Conservation (phyloP, 2,113 vertebrate species). For the Plestiodon gilberti region DNA sequence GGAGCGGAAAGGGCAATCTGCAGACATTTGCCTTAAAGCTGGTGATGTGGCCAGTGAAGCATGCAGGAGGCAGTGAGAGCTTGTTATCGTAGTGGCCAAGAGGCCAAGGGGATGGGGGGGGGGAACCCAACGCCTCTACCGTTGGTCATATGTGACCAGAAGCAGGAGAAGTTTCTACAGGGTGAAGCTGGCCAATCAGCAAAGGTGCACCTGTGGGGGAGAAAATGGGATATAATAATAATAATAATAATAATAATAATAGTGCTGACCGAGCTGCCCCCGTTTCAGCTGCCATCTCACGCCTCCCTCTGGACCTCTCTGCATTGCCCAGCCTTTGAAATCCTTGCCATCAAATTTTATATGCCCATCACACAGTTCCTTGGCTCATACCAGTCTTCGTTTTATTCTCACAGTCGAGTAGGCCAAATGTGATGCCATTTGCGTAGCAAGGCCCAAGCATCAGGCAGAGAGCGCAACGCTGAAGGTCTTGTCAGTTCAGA, state of each 20-base stretch:
- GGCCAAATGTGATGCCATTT: slow-evolving; percentile 50
- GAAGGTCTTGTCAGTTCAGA: slow-evolving; percentile 55
- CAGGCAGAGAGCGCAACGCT: not conserved
- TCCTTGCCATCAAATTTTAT: not conserved
- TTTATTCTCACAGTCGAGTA: slow-evolving; percentile 26
- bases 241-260: too few species aligned
- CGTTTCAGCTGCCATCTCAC: not conserved
- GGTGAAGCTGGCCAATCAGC: not conserved
- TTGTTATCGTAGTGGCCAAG: not conserved
- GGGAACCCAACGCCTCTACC: not conserved
- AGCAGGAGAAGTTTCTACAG: not conserved
- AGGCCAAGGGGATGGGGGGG: not conserved
- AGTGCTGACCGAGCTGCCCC: not conserved
- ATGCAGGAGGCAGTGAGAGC: not conserved
- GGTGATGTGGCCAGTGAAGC: not conserved
- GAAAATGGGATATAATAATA: too few species aligned
- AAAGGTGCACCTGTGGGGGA: not conserved
- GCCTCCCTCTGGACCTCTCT: not conserved
- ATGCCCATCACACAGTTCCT: slow-evolving; percentile 21
- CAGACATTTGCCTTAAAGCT: not conserved
- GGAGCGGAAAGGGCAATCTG: not conserved
- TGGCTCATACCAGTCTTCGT: slow-evolving; percentile 51
- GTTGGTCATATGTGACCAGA: not conserved
- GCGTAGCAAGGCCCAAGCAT: slow-evolving; percentile 37
- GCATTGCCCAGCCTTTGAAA: not conserved